Evolutionary conservation across 2,113 vertebrate genomes (phyloP), one percentile per base, ranked within the genome.

Genomic region (Osmerus mordax): DNA sequence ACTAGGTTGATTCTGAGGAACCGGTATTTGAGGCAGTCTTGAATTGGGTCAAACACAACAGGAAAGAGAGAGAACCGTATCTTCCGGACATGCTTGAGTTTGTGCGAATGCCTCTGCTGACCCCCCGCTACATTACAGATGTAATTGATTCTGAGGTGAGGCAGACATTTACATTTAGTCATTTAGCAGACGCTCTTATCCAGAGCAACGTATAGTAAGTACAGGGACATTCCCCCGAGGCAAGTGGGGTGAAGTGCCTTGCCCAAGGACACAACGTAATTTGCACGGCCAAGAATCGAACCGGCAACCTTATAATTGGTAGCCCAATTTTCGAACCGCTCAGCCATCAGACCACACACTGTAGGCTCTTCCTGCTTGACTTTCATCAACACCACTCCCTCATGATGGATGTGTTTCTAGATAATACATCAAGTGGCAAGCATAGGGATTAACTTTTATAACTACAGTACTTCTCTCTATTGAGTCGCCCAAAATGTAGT

Each of bases 1-100:
- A 74, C 3, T 62, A 99, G 97, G 96, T 99, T 84, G 97, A 99
- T 82, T 99, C 97, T 0, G 97, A 99, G 76, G 97, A 99, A 85
- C 97, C 97, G 0, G 97, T 99, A 14, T 99, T 99, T 32, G 97
- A 99, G 79, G 96, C 97, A 0, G 96, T 99, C 23, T 87, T 99
- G 52, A 99, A 95, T 83, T 99, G 97, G 97, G 97, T 98, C 84
- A 99, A 98, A 78, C 96, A 99, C 88, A 94, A 94, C 0, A 92
- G 95, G 62, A 95, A 95, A 70, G 95, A 97, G 61, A 90, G 97
- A 0, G 96, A 98, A 72, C 92, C 93, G 0, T 96, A 92, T 19
- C 87, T 99, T 77, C 89, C 97, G 0, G 95, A 96, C 75, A 93
- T 99, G 91, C 92, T 99, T 1, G 95, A 97, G 87, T 97, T 95